phyloP scores from a whole-genome alignment of 2,113 vertebrate species.

The Alligator mississippiensis region DNA sequence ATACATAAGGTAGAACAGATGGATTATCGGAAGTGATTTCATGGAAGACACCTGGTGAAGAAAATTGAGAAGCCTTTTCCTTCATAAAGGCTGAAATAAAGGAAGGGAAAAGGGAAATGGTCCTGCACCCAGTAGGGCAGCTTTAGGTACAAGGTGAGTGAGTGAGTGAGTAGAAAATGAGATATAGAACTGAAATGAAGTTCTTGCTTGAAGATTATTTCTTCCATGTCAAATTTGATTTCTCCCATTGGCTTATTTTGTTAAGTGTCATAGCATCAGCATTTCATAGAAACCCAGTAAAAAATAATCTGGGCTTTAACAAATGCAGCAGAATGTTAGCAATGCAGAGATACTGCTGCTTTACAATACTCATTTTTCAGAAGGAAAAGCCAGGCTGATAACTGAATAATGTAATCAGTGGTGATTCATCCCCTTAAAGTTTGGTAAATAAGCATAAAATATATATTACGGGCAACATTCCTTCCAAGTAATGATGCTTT shows the following conservation, averaged over 20 bases:
- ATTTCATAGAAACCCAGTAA: not conserved
- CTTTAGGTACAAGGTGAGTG: not conserved
- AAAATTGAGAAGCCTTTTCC: not conserved
- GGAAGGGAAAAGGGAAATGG: not conserved
- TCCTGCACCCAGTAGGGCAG: not conserved
- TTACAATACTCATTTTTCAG: not conserved
- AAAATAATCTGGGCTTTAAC: not conserved
- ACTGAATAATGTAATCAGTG: constrained; percentile 52
- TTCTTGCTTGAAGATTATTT: not conserved
- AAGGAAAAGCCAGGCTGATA: constrained; percentile 19
- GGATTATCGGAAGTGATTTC: not conserved
- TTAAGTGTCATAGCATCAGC: not conserved
- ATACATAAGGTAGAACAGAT: not conserved
- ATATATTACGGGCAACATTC: not conserved
- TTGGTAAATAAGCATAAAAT: constrained; percentile 34
- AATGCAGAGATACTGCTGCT: not conserved
- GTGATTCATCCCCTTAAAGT: constrained; percentile 23
- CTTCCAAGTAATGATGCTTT: not conserved
- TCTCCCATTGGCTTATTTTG: not conserved
- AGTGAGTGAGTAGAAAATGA: not conserved
- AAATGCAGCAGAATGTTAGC: not conserved
- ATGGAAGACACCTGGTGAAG: not conserved
- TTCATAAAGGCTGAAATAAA: not conserved
- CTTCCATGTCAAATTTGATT: not conserved
- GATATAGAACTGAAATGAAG: not conserved